Conservation (phyloP, 2,888 invertebrate species). For the Cremastobaeus sp. region DNA sequence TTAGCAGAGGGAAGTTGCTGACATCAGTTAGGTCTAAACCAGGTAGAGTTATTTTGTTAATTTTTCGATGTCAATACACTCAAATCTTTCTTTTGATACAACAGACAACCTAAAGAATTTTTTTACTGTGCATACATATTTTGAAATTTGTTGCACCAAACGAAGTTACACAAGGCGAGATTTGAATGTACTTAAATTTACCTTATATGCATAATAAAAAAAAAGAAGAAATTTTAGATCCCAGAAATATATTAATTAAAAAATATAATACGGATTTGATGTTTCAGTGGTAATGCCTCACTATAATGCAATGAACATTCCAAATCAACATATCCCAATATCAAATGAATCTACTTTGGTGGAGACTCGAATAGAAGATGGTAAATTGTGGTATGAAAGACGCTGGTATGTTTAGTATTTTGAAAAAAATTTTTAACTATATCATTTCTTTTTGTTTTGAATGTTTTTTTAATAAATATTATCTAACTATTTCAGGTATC, state of each 20-base stretch:
- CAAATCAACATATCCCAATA: constrained; percentile 73
- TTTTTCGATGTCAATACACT: too few species aligned
- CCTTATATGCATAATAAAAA: too few species aligned
- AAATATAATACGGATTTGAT: not conserved
- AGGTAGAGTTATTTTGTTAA: too few species aligned
- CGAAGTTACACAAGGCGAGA: too few species aligned
- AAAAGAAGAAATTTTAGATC: too few species aligned
- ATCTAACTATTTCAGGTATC: constrained; percentile 81
- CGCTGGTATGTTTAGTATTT: constrained; percentile 83
- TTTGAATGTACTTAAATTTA: too few species aligned
- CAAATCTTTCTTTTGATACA: too few species aligned
- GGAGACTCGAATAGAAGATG: constrained; percentile 95
- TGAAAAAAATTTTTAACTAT: constrained; percentile 13
- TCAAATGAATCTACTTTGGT: constrained; percentile 80
- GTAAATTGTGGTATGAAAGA: constrained; percentile 94
- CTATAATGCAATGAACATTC: constrained; percentile 72
- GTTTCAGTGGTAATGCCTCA: constrained; percentile 70
- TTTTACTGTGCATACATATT: too few species aligned
- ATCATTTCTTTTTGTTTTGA: not conserved
- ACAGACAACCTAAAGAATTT: too few species aligned
- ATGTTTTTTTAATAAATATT: constrained; percentile 4
- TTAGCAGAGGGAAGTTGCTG: constrained; percentile 82
- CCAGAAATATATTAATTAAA: too few species aligned
- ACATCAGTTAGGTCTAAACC: constrained; percentile 80
- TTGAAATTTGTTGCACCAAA: too few species aligned